A percentile compares a stretch with the other conserved stretches of the same genome.
These are phyloP conservation scores for Allobates femoralis DNA, from an alignment of 2,797 vertebrate genomes.

Conservation along the genomic window DNA sequence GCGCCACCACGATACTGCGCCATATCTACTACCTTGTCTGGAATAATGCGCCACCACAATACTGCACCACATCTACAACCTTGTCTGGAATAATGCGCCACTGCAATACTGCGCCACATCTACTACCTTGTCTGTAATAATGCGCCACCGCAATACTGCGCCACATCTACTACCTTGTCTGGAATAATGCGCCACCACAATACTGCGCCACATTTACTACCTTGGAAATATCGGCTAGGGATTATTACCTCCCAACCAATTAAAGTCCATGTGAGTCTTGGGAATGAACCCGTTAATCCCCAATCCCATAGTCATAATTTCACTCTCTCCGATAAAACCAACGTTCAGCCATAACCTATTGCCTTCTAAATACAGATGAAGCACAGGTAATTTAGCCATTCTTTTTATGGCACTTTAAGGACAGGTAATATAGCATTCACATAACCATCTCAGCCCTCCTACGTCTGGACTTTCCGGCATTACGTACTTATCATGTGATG, in stretches of 20 bases:
- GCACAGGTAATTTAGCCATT: neutral
- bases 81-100: conserved; percentile 13
- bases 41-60: conserved; percentile 18
- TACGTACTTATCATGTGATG: neutral
- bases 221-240: neutral
- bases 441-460: neutral
- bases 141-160: conserved; percentile 6
- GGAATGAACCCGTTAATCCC: neutral
- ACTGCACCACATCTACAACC: conserved; percentile 30
- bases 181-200: conserved; percentile 16
- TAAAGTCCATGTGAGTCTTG: neutral
- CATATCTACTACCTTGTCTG: conserved; percentile 26
- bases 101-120: conserved; percentile 28
- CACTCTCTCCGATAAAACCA: neutral
- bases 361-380: neutral
- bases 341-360: neutral
- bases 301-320: neutral
- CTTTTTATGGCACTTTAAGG: neutral
- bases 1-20: conserved; percentile 8
- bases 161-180: conserved; percentile 28
- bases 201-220: conserved; percentile 20
- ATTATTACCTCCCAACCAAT: conserved; percentile 8
- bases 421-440: neutral
- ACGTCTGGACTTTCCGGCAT: neutral
- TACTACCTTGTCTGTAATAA: conserved; percentile 22